A percentile compares a stretch with the other conserved stretches of the same genome.
Conservation (phyloP, 2,888 invertebrate genomes). For the Phalera bucephala region DNA sequence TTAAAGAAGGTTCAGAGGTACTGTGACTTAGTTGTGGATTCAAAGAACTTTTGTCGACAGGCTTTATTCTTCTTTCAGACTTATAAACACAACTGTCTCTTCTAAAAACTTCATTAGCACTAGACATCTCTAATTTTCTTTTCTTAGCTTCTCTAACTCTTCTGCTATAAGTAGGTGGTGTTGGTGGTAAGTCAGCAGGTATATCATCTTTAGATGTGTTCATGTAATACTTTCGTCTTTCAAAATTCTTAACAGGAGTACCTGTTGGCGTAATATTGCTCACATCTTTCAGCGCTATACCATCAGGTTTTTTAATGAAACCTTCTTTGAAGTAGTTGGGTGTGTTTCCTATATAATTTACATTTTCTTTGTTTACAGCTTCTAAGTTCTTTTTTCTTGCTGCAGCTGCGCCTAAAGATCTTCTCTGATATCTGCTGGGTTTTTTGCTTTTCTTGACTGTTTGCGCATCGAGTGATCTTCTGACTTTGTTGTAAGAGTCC, state of each 20-base stretch:
- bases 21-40: constrained; percentile 61
- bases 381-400: constrained; percentile 59
- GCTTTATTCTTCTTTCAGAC: constrained; percentile 67
- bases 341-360: constrained; percentile 79
- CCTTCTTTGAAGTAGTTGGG: constrained; percentile 85
- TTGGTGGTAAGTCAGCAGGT: constrained; percentile 63
- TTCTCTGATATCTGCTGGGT: constrained; percentile 72
- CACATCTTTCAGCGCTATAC: constrained; percentile 80
- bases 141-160: constrained; percentile 76
- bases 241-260: constrained; percentile 61
- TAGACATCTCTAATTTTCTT: constrained; percentile 73
- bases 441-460: constrained; percentile 72
- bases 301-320: constrained; percentile 79
- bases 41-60: constrained; percentile 48
- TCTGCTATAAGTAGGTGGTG: constrained; percentile 72
- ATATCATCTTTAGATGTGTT: constrained; percentile 59
- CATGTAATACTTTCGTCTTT: constrained; percentile 54
- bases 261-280: constrained; percentile 84
- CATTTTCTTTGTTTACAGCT: constrained; percentile 71
- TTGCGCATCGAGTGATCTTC: constrained; percentile 69
- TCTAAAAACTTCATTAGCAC: constrained; percentile 53
- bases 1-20: constrained; percentile 67
- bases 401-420: constrained; percentile 64
- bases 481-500: constrained; percentile 44
- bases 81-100: constrained; percentile 65